phyloP scores from a whole-genome alignment of 2,888 invertebrate genomes.

The Phrixothrix hirtus region DNA sequence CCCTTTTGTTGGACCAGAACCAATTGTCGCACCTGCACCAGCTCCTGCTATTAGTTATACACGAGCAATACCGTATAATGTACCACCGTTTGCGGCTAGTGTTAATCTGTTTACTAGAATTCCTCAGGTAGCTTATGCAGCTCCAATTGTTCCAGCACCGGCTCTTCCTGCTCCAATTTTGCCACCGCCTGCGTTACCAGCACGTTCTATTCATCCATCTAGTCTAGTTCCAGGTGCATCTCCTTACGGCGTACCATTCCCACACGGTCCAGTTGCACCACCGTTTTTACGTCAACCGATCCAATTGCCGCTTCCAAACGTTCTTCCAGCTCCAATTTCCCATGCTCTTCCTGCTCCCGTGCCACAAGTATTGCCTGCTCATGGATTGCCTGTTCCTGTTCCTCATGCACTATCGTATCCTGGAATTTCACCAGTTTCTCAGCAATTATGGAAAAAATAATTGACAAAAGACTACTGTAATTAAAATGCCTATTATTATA shows the following conservation, averaged over 20 bases:
- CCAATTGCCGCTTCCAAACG: neutral
- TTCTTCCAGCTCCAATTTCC: neutral
- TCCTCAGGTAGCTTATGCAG: neutral
- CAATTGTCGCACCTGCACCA: slow-evolving; percentile 28
- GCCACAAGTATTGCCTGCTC: neutral
- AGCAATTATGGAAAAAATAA: no score
- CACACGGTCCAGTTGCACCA: neutral
- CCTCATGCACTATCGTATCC: neutral
- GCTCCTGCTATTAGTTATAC: slow-evolving; percentile 50
- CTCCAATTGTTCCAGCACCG: slow-evolving; percentile 40
- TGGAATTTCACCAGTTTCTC: no score
- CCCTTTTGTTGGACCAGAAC: slow-evolving; percentile 11
- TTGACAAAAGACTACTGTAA: no score
- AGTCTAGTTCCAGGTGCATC: slow-evolving; percentile 1
- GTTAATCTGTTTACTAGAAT: slow-evolving; percentile 60
- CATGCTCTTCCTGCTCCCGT: neutral
- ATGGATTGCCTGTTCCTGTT: neutral
- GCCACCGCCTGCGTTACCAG: slow-evolving; percentile 1
- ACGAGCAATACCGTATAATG: slow-evolving; percentile 64
- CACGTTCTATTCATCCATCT: slow-evolving; percentile 18
- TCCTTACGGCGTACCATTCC: neutral
- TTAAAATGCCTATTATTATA: no score
- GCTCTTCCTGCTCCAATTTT: slow-evolving; percentile 23
- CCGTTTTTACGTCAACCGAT: no score
- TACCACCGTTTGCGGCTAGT: slow-evolving; percentile 66